Percentiles rank a stretch among this genome's conserved stretches.
These are phyloP conservation scores for Noturus placidus DNA, from an alignment of 2,113 vertebrate genomes.

Conservation along the genomic window DNA sequence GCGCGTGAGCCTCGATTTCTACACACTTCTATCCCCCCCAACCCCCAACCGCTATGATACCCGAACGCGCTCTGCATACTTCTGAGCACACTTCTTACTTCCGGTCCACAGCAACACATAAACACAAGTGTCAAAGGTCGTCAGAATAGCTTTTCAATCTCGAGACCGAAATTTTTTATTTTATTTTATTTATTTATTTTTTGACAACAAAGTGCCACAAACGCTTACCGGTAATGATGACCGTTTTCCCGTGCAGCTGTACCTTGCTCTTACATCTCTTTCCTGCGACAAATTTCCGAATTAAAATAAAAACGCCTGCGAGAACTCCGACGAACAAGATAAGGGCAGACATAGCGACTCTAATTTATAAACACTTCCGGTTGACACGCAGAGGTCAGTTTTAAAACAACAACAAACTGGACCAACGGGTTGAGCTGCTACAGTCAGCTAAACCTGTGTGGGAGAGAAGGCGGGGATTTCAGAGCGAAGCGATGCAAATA, in stretches of 20 bases:
- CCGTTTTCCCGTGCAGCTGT: conserved; percentile 80
- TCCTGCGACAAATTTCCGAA: conserved; percentile 25
- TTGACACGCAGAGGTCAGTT: neutral
- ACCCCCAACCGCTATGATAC: no score
- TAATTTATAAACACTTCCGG: neutral
- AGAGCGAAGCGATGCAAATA: no score
- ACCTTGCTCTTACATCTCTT: conserved; percentile 59
- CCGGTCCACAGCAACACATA: neutral
- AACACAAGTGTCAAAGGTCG: neutral
- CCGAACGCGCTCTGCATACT: neutral
- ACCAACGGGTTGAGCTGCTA: neutral
- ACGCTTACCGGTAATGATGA: conserved; percentile 80
- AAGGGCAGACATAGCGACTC: conserved; percentile 25
- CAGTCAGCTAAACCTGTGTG: neutral
- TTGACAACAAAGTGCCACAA: neutral
- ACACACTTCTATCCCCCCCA: neutral
- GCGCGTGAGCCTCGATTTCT: neutral
- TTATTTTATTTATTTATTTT: no score
- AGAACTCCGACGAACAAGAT: conserved; percentile 34
- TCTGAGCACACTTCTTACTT: neutral
- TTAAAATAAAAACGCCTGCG: conserved; percentile 25
- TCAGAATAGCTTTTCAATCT: neutral
- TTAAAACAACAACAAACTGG: neutral
- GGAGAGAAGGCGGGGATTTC: no score
- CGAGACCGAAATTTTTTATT: neutral